Conservation (phyloP, 2,888 invertebrate species). For the Gandaritis pyraliata region DNA sequence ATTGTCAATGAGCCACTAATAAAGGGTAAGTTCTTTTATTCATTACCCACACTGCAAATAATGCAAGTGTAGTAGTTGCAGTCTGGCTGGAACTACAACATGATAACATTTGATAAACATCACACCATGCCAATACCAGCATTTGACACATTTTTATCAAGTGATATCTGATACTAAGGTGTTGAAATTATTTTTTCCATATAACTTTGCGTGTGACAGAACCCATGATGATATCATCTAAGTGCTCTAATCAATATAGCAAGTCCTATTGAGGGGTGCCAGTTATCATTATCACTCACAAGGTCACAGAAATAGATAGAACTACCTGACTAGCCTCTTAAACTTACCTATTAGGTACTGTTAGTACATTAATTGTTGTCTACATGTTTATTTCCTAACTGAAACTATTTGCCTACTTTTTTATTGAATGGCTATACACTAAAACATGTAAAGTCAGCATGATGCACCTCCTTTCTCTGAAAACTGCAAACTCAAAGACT, state of each 20-base stretch:
- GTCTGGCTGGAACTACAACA: no score
- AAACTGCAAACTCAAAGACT: no score
- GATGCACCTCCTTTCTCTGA: no score
- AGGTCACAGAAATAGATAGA: conserved; percentile 34
- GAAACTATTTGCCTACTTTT: no score
- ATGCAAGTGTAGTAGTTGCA: background rate
- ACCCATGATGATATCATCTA: conserved; percentile 41
- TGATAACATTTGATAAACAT: no score
- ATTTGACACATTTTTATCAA: conserved; percentile 24
- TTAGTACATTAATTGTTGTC: no score
- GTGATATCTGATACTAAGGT: conserved; percentile 32
- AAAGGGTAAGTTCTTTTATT: conserved; percentile 82
- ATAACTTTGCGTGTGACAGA: background rate
- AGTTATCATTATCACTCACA: conserved; percentile 55
- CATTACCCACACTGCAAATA: background rate
- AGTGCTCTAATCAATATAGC: conserved; percentile 33
- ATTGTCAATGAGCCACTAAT: conserved; percentile 86
- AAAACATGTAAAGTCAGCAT: no score
- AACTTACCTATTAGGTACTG: no score
- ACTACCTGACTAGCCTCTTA: background rate
- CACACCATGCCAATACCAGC: no score
- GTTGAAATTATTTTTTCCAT: conserved; percentile 6
- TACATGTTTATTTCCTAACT: no score
- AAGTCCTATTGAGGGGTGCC: conserved; percentile 45
- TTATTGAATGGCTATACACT: no score